Conservation (phyloP, 2,888 invertebrate species). For the Zygothrica quintamaculata region DNA sequence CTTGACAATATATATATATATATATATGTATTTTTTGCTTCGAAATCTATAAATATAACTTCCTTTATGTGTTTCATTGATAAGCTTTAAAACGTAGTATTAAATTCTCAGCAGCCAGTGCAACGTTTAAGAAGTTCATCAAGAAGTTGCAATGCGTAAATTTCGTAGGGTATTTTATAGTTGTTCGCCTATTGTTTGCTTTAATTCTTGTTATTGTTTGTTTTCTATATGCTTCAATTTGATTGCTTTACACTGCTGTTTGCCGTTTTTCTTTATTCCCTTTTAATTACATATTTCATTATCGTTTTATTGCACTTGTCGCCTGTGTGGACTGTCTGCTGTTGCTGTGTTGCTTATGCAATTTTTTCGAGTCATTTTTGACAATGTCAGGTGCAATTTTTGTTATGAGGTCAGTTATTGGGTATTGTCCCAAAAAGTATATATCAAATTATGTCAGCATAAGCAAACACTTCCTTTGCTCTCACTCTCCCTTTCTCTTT, state of each 20-base stretch:
- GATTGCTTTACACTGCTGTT: conserved; percentile 33
- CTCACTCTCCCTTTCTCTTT: conserved; percentile 4
- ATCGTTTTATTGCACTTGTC: conserved; percentile 46
- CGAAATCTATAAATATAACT: too few species aligned
- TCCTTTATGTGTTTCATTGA: too few species aligned
- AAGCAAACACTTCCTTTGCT: conserved; percentile 9
- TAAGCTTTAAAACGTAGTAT: too few species aligned
- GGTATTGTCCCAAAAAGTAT: conserved; percentile 6
- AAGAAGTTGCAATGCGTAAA: too few species aligned
- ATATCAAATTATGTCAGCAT: conserved; percentile 68
- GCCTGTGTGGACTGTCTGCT: conserved; percentile 1
- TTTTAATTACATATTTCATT: conserved; percentile 44
- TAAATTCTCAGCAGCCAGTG: too few species aligned
- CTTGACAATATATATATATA: too few species aligned
- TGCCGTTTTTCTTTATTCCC: conserved; percentile 19
- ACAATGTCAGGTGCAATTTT: conserved; percentile 79
- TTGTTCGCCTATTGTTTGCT: background rate
- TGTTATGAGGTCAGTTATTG: conserved; percentile 17
- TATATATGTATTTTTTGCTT: too few species aligned
- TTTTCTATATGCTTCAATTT: conserved; percentile 19
- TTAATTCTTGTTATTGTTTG: background rate
- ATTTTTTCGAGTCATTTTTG: conserved; percentile 50
- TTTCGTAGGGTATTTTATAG: conserved; percentile 25
- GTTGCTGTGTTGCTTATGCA: conserved; percentile 71
- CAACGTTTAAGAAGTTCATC: too few species aligned